Conservation (phyloP, 2,113 vertebrate species). For the Engystomops pustulosus region DNA sequence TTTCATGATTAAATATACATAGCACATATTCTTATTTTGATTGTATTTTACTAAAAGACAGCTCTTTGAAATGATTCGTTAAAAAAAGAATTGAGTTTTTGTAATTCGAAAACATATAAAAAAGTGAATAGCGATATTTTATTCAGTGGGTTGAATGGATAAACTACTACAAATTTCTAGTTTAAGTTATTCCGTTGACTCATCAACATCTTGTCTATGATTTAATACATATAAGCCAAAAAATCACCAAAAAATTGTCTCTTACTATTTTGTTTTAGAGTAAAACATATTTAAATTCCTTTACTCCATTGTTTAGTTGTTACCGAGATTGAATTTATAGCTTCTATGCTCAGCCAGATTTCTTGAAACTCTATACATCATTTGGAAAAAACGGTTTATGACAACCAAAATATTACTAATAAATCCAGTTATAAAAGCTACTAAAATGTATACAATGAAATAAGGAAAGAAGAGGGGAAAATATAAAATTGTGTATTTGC, state of each 20-base stretch:
- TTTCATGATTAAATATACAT: too few relatives aligned
- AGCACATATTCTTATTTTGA: too few relatives aligned
- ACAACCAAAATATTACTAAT: constrained; percentile 7
- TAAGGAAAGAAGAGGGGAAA: neutral
- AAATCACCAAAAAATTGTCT: neutral
- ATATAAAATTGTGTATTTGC: neutral
- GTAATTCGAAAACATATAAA: too few relatives aligned
- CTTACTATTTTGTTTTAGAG: neutral
- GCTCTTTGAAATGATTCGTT: too few relatives aligned
- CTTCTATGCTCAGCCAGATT: neutral
- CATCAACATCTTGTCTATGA: neutral
- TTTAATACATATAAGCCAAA: constrained; percentile 12
- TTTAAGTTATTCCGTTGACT: neutral
- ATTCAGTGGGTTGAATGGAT: too few relatives aligned
- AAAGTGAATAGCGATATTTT: too few relatives aligned
- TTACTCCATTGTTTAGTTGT: neutral
- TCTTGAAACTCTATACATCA: constrained; percentile 5
- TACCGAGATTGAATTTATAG: neutral
- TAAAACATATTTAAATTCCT: neutral
- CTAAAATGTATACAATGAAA: constrained; percentile 7
- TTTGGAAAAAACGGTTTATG: neutral
- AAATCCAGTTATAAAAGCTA: neutral
- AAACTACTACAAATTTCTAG: neutral
- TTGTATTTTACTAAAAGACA: too few relatives aligned
- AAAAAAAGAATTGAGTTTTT: too few relatives aligned